Percentiles rank a stretch among this genome's conserved stretches.
phyloP scores from a whole-genome alignment of 2,888 invertebrate genomes.

The Tetramorium bicarinatum region DNA sequence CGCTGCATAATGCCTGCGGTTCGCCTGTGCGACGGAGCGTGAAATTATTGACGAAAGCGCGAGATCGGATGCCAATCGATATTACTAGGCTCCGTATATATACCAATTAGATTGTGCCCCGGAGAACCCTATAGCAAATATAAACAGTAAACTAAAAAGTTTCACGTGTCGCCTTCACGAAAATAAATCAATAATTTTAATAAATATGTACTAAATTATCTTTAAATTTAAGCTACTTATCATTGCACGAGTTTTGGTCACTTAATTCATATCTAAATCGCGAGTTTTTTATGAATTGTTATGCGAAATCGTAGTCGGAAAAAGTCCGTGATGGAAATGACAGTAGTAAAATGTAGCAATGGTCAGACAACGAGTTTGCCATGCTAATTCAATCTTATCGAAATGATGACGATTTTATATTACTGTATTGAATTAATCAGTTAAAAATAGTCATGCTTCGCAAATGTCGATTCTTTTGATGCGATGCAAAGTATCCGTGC shows the following conservation, averaged over 20 bases:
- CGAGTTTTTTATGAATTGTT: not conserved
- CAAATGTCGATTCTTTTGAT: slow-evolving; percentile 2
- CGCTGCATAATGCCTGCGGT: slow-evolving; percentile 69
- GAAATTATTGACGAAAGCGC: slow-evolving; percentile 79
- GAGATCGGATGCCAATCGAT: slow-evolving; percentile 60
- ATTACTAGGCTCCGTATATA: slow-evolving; percentile 3
- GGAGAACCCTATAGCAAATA: not conserved
- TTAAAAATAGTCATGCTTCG: not conserved
- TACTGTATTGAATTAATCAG: not conserved
- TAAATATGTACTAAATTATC: not conserved
- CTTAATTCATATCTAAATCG: not conserved
- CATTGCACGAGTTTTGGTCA: not conserved
- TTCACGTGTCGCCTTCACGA: slow-evolving; percentile 3
- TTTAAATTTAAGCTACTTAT: not conserved
- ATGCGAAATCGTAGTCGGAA: not conserved
- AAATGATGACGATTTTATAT: not conserved
- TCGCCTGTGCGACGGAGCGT: slow-evolving; percentile 76
- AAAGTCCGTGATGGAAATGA: slow-evolving; percentile 1
- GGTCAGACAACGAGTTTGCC: slow-evolving; percentile 46
- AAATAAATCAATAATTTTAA: not conserved
- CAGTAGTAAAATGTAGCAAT: slow-evolving; percentile 55
- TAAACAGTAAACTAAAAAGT: not conserved
- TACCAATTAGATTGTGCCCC: not conserved
- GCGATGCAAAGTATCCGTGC: not conserved
- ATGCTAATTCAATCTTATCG: not conserved